Base-by-base conservation (phyloP, 2,888 invertebrate species). In the Leptothorax acervorum region DNA sequence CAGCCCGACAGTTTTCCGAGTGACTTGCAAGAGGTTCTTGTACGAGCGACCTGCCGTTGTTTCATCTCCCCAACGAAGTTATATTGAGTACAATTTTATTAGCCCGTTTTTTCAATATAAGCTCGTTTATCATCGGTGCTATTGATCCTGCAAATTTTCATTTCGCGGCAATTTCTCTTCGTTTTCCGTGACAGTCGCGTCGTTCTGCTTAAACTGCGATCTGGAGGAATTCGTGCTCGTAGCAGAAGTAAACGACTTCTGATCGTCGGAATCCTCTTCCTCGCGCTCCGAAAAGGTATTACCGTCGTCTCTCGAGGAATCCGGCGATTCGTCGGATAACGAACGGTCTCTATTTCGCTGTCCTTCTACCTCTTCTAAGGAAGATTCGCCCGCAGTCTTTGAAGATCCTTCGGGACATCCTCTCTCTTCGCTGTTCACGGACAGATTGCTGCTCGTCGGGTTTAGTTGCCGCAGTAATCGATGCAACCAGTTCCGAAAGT, bases 401-500 rank as follows among this genome's bases (percentile, higher is more conserved):
- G 62, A 75, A 35, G 45, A 63, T 45, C 15, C 12, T 63, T 75
- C 63, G n/a, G 31, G 11, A 45, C n/a, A 62, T 62, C 12, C n/a
- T 62, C 31, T 45, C 31, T 31, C 45, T 9, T 63, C 31, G 9
- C 12, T 2, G n/a, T 62, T 74, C n/a, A 1, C 15, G 3, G 31
- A 28, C n/a, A n/a, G 23, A 39, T 31, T 62, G 31, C 11, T 28
- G 5, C 15, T 74, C 15, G 28, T 5, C 35, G 35, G 28, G 48
- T 75, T 75, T 11, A 74, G 8, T 62, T 74, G 74, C n/a, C 31
- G 74, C 31, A 74, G 18, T n/a, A 74, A 63, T 1, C 45, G 74
- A 31, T 74, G 62, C 45, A 74, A n/a, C 74, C 74, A 74, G 5
- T 45, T 63, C 9, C 62, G 74, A 15, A 62, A 74, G 8, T 62